Base-by-base conservation (phyloP, 35 echinoderm and acorn worm species). In the Ophioderma brevispina region DNA sequence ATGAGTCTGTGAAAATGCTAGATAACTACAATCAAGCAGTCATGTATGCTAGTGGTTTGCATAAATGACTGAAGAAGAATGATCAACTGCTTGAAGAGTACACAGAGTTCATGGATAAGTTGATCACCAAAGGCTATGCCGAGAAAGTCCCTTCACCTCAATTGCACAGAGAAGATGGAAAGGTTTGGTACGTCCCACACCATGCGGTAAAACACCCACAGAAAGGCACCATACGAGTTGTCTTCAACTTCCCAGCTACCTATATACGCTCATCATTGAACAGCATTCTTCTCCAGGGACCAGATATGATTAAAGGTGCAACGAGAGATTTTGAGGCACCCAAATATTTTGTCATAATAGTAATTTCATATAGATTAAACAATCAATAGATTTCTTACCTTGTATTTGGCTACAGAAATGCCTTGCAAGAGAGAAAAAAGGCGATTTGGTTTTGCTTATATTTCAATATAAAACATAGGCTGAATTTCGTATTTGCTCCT, bases 151-250 rank as follows among this genome's bases (percentile, higher is more conserved):
- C 92, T 35, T 19, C 42, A 31, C n/a, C 6, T 31, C 76, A 92
- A n/a, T 56, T 92, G 78, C 30, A n/a, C 0, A 40, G 55, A 41
- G 42, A n/a, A 49, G 39, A 93, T 46, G 86, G 85, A 8, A 76
- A 30, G 5, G 35, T 76, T 5, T 93, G 91, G 91, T 93, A 88
- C 36, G 35, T 93, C 0, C 91, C 86, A 77, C 91, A 93, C 59
- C 91, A 93, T 25, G 64, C 76, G 35, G 91, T 93, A 17, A 35
- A 79, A 4, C 88, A 89, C n/a, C 91, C 85, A 31, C 19, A 75
- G 78, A 88, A 93, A 84, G 79, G 64, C 5, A 93, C 89, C 33
- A 25, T 88, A 1, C 31, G 91, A 76, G 87, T 93, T 36, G 85
- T 87, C 5, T 85, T 85, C 82, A 64, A 85, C 35, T 85, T 38